phyloP scores from a whole-genome alignment of 2,888 invertebrate species.

The Listrodromus nycthemerus region DNA sequence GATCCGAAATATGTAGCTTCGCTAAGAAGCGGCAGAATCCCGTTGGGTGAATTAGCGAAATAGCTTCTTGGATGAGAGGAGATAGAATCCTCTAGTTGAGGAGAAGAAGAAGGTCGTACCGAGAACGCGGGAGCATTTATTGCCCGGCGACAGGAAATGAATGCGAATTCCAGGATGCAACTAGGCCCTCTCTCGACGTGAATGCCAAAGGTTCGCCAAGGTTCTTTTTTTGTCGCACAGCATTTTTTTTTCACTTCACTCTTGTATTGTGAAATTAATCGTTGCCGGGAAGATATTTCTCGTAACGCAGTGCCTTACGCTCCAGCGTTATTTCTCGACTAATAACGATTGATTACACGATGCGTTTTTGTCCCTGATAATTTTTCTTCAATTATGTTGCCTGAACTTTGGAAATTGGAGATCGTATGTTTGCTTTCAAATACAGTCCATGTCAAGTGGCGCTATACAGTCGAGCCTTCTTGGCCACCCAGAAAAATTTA shows the following conservation, averaged over 20 bases:
- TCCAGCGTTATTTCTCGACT: background rate
- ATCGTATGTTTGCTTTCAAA: no score
- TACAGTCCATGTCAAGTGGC: no score
- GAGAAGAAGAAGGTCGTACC: constrained; percentile 26
- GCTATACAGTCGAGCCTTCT: no score
- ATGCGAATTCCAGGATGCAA: constrained; percentile 60
- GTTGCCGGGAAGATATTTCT: background rate
- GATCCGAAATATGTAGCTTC: constrained; percentile 18
- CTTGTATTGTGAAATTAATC: constrained; percentile 18
- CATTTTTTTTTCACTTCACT: background rate
- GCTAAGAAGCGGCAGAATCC: background rate
- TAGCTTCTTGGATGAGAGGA: constrained; percentile 21
- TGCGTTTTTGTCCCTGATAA: background rate
- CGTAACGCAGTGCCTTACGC: background rate
- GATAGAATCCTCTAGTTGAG: constrained; percentile 29
- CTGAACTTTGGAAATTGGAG: background rate
- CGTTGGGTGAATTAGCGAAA: constrained; percentile 27
- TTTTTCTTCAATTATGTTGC: background rate
- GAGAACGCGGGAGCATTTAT: constrained; percentile 40
- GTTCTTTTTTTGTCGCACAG: constrained; percentile 1
- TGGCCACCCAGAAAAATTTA: no score
- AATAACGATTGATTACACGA: background rate
- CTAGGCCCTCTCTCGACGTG: background rate
- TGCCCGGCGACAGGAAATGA: constrained; percentile 45
- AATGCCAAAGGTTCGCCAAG: constrained; percentile 22